phyloP scores from a whole-genome alignment of 2,888 invertebrate genomes.

The Archaeoteleia sp. region DNA sequence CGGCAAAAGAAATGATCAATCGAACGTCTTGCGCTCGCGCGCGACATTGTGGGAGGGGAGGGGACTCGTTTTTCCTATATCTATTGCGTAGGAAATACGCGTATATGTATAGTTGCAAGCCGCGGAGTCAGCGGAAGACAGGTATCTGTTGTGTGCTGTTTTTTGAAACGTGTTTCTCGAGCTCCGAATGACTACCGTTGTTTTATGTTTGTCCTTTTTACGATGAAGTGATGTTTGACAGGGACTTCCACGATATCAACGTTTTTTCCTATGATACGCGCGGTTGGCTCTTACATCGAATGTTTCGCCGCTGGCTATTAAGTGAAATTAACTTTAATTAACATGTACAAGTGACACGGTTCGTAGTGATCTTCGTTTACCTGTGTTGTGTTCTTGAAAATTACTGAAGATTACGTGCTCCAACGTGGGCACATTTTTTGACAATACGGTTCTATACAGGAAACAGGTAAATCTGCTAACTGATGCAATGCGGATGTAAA shows the following conservation, averaged over 20 bases:
- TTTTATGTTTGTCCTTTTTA: too few species aligned
- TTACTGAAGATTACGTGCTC: too few species aligned
- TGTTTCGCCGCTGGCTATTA: background rate
- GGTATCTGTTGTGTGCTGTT: background rate
- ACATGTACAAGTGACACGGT: background rate
- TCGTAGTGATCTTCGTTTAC: too few species aligned
- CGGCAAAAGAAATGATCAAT: constrained; percentile 4
- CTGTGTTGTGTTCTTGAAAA: too few species aligned
- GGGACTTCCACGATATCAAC: background rate
- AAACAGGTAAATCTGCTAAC: too few species aligned
- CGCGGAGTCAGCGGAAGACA: background rate
- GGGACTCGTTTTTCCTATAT: background rate
- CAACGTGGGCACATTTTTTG: constrained; percentile 1
- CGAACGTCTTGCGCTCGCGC: constrained; percentile 2
- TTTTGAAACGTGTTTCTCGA: background rate
- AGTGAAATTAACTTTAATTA: background rate
- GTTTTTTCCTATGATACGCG: background rate
- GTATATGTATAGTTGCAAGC: background rate
- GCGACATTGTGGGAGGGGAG: too few species aligned
- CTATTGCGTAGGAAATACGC: background rate
- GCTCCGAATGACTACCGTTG: too few species aligned
- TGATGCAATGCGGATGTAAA: too few species aligned
- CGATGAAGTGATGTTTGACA: too few species aligned
- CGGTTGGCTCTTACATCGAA: background rate
- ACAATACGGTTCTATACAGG: too few species aligned